phyloP scores from a whole-genome alignment of 92 coral and sea anemone species.

The Bergia puertoricense region DNA sequence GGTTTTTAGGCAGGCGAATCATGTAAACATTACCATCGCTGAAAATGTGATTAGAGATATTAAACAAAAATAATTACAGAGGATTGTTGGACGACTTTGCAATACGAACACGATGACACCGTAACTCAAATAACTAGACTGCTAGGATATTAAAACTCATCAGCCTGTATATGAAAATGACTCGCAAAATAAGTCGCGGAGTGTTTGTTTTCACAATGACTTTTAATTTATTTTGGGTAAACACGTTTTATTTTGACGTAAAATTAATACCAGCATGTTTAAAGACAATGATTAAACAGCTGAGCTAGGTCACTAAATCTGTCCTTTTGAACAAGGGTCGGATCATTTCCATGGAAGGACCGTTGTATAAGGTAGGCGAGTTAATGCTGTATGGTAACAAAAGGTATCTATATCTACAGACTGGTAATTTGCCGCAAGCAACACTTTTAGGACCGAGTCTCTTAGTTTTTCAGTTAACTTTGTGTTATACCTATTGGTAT shows the following conservation, averaged over 20 bases:
- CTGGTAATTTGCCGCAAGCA: neutral
- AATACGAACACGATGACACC: neutral
- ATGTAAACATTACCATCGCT: neutral
- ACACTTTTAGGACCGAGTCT: no score
- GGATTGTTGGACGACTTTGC: no score
- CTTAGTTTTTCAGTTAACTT: no score
- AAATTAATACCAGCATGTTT: constrained; percentile 19
- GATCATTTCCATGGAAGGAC: constrained; percentile 1
- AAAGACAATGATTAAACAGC: constrained; percentile 13
- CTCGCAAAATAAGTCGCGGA: neutral
- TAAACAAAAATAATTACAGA: neutral
- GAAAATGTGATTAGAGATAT: neutral
- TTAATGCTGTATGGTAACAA: neutral
- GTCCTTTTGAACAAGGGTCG: neutral
- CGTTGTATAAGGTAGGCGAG: neutral
- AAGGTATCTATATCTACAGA: neutral
- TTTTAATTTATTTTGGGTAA: constrained; percentile 14
- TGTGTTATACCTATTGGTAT: no score
- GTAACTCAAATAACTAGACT: neutral
- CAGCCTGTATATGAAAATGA: neutral
- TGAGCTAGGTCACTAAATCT: neutral
- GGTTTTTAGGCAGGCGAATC: neutral
- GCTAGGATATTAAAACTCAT: neutral
- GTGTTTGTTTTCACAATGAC: constrained; percentile 16
- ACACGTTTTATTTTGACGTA: constrained; percentile 20